phyloP scores from a whole-genome alignment of 2,888 invertebrate genomes.

The Colostygia pectinataria region DNA sequence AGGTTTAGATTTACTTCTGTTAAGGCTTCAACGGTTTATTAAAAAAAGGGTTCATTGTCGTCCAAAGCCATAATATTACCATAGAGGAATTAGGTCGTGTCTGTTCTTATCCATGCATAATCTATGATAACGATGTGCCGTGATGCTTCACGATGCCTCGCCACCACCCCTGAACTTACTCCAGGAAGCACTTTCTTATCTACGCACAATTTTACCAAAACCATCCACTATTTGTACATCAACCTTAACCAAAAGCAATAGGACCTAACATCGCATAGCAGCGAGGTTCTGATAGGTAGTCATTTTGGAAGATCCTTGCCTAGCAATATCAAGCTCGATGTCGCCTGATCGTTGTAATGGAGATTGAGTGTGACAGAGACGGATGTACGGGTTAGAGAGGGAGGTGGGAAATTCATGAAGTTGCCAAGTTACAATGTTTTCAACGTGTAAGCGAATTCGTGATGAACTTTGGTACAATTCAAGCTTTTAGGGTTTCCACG shows the following conservation, averaged over 20 bases:
- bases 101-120: conserved; percentile 28
- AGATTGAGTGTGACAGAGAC: conserved; percentile 62
- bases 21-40: conserved; percentile 10
- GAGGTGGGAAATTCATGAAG: conserved; percentile 65
- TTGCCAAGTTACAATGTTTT: conserved; percentile 54
- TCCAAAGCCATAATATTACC: conserved; percentile 18
- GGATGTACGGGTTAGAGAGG: conserved; percentile 34
- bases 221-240: conserved; percentile 4
- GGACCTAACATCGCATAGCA: conserved; percentile 33
- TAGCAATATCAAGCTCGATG: conserved; percentile 77
- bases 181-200: conserved; percentile 65
- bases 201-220: conserved; percentile 37
- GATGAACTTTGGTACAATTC: conserved; percentile 13
- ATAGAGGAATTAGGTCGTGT: conserved; percentile 27
- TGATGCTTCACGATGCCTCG: conserved; percentile 48
- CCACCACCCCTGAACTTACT: conserved; percentile 49
- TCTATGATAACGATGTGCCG: conserved; percentile 41
- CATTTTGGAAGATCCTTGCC: conserved; percentile 39
- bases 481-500: background rate
- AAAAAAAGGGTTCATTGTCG: conserved; percentile 5
- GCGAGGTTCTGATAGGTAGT: conserved; percentile 5
- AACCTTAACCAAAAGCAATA: conserved; percentile 28
- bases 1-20: background rate
- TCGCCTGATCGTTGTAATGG: conserved; percentile 76
- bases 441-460: conserved; percentile 41